Base-by-base conservation (phyloP, 64 coral and sea anemone genomes). In the Cladopsammia gracilis region DNA sequence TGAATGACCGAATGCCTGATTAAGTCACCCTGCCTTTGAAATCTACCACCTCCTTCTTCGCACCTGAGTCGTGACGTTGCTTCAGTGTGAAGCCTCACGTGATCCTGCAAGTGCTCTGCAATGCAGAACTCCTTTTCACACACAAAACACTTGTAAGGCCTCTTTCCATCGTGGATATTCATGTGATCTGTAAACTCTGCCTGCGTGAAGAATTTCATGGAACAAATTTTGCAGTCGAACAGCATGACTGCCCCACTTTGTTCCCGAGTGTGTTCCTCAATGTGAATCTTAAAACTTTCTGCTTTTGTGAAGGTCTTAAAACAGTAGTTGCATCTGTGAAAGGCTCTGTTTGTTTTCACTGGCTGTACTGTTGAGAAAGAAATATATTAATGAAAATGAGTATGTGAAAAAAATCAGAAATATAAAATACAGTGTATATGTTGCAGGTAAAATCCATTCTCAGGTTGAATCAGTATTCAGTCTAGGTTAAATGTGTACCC, bases 41-140 rank as follows among this genome's bases (percentile, higher is more conserved):
- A 67, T 84, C 46, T 67, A 14, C 18, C 62, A 10, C 10, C 42
- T 22, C 19, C 78, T 12, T 79, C 52, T 66, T 67, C 80, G 13
- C 62, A 67, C 42, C 43, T 66, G 14, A 49, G 13, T 48, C 46
- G 61, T 15, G 80, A 46, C 1, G 80, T 4, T 45, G 45, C 71
- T 44, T 91, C 78, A 13, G 79, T 59, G 57, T 97, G 96, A 23
- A 94, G 89, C 7, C 84, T 85, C n/a, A 93, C 62, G 54, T 97
- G 96, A 58, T 97, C 92, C 26, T 91, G 61, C 18, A 97, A 88
- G 50, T 97, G 92, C n/a, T 85, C 92, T 16, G 96, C 96, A 82
- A 97, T 94, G 71, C 92, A 97, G 68, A 97, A 97, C 51, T 94
- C 92, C 52, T 97, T 94, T 51, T 62, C 64, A 44, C 96, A 97